phyloP scores from a whole-genome alignment of 1,140 invertebrate genomes.

The Camponotus vicinus region DNA sequence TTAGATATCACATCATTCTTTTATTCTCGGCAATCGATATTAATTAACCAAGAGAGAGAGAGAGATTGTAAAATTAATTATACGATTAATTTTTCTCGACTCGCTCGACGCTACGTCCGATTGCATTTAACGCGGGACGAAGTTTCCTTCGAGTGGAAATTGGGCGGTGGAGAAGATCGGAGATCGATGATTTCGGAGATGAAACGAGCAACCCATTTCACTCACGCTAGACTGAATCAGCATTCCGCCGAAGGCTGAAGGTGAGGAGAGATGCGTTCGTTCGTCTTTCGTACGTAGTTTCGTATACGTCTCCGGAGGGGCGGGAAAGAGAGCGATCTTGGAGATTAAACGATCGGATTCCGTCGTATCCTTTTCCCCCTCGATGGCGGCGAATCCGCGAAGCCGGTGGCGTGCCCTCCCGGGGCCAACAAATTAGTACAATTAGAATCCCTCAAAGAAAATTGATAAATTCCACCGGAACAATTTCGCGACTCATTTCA shows the following conservation, averaged over 20 bases:
- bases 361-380: conserved; percentile 65
- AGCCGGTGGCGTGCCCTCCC: conserved; percentile 65
- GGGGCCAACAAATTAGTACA: conserved; percentile 86
- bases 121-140: conserved; percentile 30
- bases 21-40: neutral
- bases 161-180: conserved; percentile 46
- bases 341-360: conserved; percentile 86
- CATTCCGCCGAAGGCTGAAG: conserved; percentile 51
- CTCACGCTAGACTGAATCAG: conserved; percentile 61
- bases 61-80: conserved; percentile 26
- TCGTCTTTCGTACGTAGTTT: conserved; percentile 41
- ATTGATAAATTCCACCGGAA: conserved; percentile 86
- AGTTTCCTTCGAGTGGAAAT: conserved; percentile 53
- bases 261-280: conserved; percentile 45
- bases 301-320: conserved; percentile 13
- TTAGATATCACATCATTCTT: neutral
- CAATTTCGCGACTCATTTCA: conserved; percentile 87
- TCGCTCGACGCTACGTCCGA: neutral
- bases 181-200: conserved; percentile 55
- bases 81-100: conserved; percentile 37
- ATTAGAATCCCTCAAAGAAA: conserved; percentile 86
- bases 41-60: conserved; percentile 17
- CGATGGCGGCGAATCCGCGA: conserved; percentile 61
- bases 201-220: conserved; percentile 56
- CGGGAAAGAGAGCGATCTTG: conserved; percentile 69